These are phyloP conservation scores for Polypedilum pembai DNA, from an alignment of 1,140 invertebrate genomes.

Conservation along the genomic window DNA sequence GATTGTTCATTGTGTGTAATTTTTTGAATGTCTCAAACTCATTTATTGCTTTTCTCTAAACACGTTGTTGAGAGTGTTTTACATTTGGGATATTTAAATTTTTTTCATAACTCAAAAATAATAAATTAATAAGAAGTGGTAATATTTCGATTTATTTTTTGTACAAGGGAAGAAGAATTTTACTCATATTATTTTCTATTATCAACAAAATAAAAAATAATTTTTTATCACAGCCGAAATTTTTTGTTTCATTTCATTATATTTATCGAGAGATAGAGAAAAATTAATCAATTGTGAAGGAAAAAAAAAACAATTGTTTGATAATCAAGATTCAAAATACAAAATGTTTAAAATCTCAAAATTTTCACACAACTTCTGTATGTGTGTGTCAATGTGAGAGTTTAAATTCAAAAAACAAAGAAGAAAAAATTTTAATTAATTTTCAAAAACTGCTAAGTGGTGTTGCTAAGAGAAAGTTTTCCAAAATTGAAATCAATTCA, in stretches of 20 bases:
- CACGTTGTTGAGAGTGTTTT: not conserved
- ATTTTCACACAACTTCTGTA: not conserved
- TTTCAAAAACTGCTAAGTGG: not conserved
- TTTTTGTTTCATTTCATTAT: slow-evolving; percentile 2
- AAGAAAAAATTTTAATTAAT: not conserved
- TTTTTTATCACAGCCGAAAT: slow-evolving; percentile 18
- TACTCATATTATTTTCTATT: not conserved
- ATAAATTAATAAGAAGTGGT: not conserved
- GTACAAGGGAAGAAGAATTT: not conserved
- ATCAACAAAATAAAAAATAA: not conserved
- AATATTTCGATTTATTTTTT: too few species aligned
- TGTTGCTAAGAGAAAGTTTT: not conserved
- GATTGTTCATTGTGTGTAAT: not conserved
- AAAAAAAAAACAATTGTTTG: not conserved
- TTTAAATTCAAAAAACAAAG: not conserved
- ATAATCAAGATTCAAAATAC: not conserved
- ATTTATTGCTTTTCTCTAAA: not conserved
- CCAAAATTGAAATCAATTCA: not conserved
- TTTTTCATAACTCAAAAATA: not conserved
- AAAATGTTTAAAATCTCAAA: slow-evolving; percentile 19
- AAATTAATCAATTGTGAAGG: not conserved
- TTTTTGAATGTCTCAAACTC: not conserved
- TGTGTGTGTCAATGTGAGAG: too few species aligned
- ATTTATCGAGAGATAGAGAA: not conserved
- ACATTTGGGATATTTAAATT: not conserved